Conservation (phyloP, 2,113 vertebrate species). For the Tinamus guttatus region DNA sequence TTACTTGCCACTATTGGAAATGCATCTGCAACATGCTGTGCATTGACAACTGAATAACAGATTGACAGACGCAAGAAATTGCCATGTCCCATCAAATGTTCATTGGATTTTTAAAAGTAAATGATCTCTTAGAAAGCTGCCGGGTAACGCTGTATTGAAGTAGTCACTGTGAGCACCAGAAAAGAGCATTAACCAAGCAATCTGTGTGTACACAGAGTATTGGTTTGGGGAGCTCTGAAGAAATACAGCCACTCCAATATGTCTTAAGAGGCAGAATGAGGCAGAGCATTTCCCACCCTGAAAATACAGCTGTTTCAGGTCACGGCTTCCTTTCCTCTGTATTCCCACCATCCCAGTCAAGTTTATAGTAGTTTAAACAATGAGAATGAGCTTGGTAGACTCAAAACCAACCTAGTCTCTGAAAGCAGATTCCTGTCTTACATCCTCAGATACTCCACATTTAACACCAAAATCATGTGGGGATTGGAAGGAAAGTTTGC, state of each 20-base stretch:
- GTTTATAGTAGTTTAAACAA: not conserved
- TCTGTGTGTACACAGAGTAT: not conserved
- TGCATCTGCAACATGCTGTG: not conserved
- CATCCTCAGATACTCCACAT: not conserved
- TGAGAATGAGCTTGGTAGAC: not conserved
- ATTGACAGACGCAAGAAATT: slow-evolving; percentile 57
- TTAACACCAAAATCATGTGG: not conserved
- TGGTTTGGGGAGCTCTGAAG: not conserved
- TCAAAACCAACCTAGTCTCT: not conserved
- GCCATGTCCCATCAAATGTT: slow-evolving; percentile 13
- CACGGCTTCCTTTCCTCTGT: not conserved
- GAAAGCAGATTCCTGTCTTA: not conserved
- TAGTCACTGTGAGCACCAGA: slow-evolving; percentile 5
- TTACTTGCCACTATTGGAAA: slow-evolving; percentile 49
- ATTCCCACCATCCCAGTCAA: not conserved
- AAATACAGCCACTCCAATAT: not conserved
- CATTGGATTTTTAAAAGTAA: slow-evolving; percentile 53
- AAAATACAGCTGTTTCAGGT: not conserved
- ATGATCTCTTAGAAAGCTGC: slow-evolving; percentile 30
- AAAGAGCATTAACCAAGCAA: slow-evolving; percentile 41
- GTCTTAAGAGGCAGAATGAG: not conserved
- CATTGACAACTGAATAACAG: slow-evolving; percentile 53
- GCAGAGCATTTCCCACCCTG: not conserved
- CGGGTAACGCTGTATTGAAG: not conserved
- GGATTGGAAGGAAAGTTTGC: not conserved